Conservation (phyloP, 2,888 invertebrate genomes). For the Fragum sueziense region DNA sequence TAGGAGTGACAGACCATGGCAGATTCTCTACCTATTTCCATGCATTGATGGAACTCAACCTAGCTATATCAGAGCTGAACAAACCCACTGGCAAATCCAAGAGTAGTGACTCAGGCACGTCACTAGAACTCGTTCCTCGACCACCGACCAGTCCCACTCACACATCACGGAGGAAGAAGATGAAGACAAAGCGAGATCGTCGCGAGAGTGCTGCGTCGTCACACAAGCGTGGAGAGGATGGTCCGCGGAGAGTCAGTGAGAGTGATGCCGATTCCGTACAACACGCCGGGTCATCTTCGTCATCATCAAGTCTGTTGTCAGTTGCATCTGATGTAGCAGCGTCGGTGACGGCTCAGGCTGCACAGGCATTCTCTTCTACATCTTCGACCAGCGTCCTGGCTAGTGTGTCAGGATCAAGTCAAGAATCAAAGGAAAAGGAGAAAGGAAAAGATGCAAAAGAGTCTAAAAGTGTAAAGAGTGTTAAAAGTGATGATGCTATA, state of each 20-base stretch:
- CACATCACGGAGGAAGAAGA: constrained; percentile 77
- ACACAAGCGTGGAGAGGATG: constrained; percentile 53
- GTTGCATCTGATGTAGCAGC: constrained; percentile 37
- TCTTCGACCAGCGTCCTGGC: constrained; percentile 49
- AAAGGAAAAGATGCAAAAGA: constrained; percentile 46
- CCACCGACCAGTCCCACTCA: constrained; percentile 72
- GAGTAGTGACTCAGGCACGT: constrained; percentile 35
- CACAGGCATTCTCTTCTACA: constrained; percentile 33
- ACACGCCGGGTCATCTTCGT: constrained; percentile 46
- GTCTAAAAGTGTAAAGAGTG: constrained; percentile 26
- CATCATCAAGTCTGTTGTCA: constrained; percentile 52
- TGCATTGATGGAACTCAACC: constrained; percentile 77
- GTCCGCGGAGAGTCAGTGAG: constrained; percentile 62
- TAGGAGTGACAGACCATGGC: constrained; percentile 76
- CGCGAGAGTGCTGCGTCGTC: constrained; percentile 44
- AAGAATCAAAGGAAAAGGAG: constrained; percentile 35
- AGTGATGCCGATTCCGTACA: constrained; percentile 58
- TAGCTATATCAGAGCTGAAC: constrained; percentile 77
- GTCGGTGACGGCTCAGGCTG: constrained; percentile 50
- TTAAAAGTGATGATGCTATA: constrained; percentile 77
- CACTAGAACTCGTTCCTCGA: constrained; percentile 41
- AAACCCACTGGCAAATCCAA: constrained; percentile 55
- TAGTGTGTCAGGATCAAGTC: constrained; percentile 32
- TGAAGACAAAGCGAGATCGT: constrained; percentile 76
- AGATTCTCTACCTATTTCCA: constrained; percentile 81